These are phyloP conservation scores for Thamnophis elegans DNA, from an alignment of 2,797 vertebrate species.

Conservation along the genomic window DNA sequence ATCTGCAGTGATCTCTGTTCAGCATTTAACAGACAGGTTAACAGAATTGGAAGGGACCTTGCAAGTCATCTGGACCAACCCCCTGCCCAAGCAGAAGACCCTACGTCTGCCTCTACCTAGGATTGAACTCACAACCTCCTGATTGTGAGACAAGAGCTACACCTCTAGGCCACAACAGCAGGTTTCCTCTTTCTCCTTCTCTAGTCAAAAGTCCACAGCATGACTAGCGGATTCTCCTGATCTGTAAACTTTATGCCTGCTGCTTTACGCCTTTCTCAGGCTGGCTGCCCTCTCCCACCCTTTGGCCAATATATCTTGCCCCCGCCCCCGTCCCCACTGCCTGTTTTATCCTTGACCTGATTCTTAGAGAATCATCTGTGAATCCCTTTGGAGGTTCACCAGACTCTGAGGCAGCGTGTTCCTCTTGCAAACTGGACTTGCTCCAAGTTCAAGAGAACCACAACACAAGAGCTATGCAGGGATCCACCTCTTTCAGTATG, in stretches of 20 bases:
- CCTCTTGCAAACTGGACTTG: not conserved
- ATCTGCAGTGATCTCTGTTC: too few relatives aligned
- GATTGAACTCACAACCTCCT: too few relatives aligned
- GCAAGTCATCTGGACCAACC: too few relatives aligned
- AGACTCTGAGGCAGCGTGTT: not conserved
- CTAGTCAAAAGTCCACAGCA: too few relatives aligned
- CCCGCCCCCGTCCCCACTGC: fast-evolving
- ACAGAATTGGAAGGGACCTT: too few relatives aligned
- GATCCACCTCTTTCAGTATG: not conserved
- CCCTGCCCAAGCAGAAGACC: too few relatives aligned
- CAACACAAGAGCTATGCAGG: not conserved
- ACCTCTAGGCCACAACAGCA: too few relatives aligned
- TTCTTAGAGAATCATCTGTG: not conserved
- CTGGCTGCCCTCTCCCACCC: not conserved
- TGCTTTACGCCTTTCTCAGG: not conserved
- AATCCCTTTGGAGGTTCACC: not conserved
- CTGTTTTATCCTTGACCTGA: not conserved
- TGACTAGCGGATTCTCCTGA: not conserved
- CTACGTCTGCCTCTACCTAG: too few relatives aligned
- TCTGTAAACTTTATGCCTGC: not conserved
- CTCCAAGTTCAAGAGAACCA: not conserved
- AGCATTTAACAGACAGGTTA: too few relatives aligned
- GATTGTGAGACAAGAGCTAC: too few relatives aligned
- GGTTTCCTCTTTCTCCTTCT: too few relatives aligned
- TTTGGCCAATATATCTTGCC: not conserved